Base-by-base conservation (phyloP, 2,888 invertebrate species). In the Nebria brevicollis region DNA sequence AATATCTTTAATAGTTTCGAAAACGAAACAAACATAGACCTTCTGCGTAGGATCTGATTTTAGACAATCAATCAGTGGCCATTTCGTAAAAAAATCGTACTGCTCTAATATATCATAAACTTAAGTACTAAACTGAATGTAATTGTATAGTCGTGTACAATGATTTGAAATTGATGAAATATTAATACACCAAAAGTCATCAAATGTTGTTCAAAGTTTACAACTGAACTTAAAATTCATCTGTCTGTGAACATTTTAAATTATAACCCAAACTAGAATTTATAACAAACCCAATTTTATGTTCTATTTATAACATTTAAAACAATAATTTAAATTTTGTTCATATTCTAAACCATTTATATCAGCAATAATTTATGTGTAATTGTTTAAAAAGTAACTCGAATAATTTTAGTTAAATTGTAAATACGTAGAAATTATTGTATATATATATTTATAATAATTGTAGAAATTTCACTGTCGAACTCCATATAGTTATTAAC, bases 371-470 rank as follows among this genome's bases (percentile, higher is more conserved):
- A 54, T 54, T 11, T 11, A 11, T 54, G 54, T 54, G 54, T 54
- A 11, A 54, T 11, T 54, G 8, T 54, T 54, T 54, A 54, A 54
- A 54, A 8, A 54, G 54, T 54, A 54, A 54, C 13, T 54, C 13
- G 34, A 54, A 2, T 54, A 54, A 54, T 54, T 54, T 54, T 54
- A 54, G 11, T 34, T 34, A 34, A 34, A 65, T 68, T 68, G 68
- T 68, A 68, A 68, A 68, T 68, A 68, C 20, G 68, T 54, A 54
- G 54, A 15, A 8, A 5, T 68, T 68, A 68, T 25, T 68, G 68
- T 68, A 25, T 13, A 68, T 68, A 68, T 15, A 25, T 68, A 68
- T 68, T 68, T 68, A 68, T 68, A 68, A 25, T 68, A 68, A 25
- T 68, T 68, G 68, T 68, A 26, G 15, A 68, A n/a, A 25, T 15